Percentiles rank a stretch among this genome's conserved stretches.
Evolutionary conservation across 2,888 invertebrate genomes (phyloP).

Genomic region (Apodemia duryi): DNA sequence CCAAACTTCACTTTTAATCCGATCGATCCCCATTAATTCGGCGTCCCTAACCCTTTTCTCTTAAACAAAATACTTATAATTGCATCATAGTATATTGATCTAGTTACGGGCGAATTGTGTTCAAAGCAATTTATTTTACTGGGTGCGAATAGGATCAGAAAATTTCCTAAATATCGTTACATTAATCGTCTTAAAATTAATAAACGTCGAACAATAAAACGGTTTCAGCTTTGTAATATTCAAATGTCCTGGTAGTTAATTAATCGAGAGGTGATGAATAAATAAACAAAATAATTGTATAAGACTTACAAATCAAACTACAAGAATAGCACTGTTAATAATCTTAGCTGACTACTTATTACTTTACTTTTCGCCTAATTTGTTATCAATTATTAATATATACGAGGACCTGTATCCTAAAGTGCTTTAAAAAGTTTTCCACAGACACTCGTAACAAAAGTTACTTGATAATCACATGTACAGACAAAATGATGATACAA

Average conservation of each 20-base stretch:
- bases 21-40: constrained; percentile 57
- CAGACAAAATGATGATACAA: too few species aligned
- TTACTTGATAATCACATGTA: too few species aligned
- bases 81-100: constrained; percentile 68
- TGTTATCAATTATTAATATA: too few species aligned
- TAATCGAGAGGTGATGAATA: constrained; percentile 6
- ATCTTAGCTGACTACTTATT: too few species aligned
- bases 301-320: not conserved
- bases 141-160: constrained; percentile 28
- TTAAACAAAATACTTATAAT: constrained; percentile 61
- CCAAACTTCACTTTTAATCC: constrained; percentile 66
- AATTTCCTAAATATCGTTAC: constrained; percentile 4
- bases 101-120: constrained; percentile 42
- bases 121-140: constrained; percentile 29
- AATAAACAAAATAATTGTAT: not conserved
- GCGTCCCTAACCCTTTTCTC: constrained; percentile 41
- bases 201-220: constrained; percentile 13
- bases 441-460: too few species aligned
- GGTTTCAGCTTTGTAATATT: constrained; percentile 1
- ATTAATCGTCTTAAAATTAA: constrained; percentile 8
- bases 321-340: too few species aligned
- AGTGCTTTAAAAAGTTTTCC: too few species aligned
- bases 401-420: too few species aligned
- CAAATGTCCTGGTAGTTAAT: constrained; percentile 5
- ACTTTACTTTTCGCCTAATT: too few species aligned